Evolutionary conservation across 2,888 invertebrate species (phyloP).

Genomic region (Phortica magna): DNA sequence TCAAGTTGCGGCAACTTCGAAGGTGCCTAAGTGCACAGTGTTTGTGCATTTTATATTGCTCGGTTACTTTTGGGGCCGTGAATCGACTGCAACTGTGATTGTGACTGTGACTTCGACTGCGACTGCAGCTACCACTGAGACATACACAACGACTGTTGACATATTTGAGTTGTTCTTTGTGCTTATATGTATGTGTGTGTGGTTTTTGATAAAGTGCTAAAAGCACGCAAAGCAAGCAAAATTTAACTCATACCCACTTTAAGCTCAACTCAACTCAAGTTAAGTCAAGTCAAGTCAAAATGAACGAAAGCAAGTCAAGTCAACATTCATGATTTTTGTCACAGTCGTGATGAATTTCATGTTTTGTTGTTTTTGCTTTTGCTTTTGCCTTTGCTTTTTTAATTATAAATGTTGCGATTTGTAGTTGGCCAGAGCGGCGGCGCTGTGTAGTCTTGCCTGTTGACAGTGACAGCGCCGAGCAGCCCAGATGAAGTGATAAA

Average conservation of each 20-base stretch:
- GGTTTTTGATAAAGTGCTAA: conserved; percentile 36
- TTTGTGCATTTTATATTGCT: conserved; percentile 67
- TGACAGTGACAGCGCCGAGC: background rate
- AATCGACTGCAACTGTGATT: background rate
- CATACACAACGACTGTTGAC: conserved; percentile 59
- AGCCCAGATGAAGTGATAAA: conserved; percentile 64
- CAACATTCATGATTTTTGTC: conserved; percentile 30
- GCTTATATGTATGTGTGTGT: conserved; percentile 35
- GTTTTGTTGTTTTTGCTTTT: conserved; percentile 62
- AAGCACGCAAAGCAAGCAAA: conserved; percentile 24
- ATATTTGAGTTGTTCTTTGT: conserved; percentile 51
- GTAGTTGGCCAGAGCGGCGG: background rate
- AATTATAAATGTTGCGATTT: conserved; percentile 19
- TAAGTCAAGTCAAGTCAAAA: background rate
- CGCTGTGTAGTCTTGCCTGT: background rate
- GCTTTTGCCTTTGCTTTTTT: conserved; percentile 17
- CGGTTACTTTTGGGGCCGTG: conserved; percentile 1
- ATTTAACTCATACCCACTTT: background rate
- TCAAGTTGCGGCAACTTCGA: background rate
- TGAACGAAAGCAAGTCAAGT: conserved; percentile 10
- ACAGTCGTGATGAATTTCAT: conserved; percentile 24
- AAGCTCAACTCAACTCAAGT: background rate
- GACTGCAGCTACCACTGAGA: background rate
- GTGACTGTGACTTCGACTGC: background rate
- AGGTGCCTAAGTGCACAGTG: conserved; percentile 34